Evolutionary conservation across 2,113 vertebrate species (phyloP), one percentile per base, ranked within the genome.

Genomic region (Pomatostomus ruficeps): DNA sequence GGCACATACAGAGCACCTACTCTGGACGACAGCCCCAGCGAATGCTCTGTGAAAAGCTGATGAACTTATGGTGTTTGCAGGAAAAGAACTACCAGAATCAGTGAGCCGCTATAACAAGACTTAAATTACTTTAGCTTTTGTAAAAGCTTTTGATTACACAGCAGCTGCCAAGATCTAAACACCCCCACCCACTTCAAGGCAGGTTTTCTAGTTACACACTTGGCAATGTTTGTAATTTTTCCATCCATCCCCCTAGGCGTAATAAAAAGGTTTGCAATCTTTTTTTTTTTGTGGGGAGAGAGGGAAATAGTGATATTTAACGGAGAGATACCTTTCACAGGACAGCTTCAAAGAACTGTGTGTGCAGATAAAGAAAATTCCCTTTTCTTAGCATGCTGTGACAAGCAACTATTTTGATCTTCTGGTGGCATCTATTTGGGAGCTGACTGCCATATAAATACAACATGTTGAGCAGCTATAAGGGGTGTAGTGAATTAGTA

Each of bases 121-220:
- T 87, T 72, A 77, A 94, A 86, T 54, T 92, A 78, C 38, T 87
- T 87, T 10, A 82, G 74, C 74, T 92, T 93, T 84, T 89, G 72
- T 93, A 74, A 96, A 88, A 93, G 76, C 42, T 92, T 94, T 89
- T 91, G 87, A 91, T 91, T 84, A 78, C 72, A 35, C 29, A 83
- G 75, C 54, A 82, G 43, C 73, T 84, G 91, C 89, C 61, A 77
- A 58, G 42, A 58, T 58, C 59, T 74, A 43, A 94, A 84, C 65
- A 76, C 65, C n/a, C n/a, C 40, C 76, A 59, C 40, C 14, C 67
- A 72, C 83, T 82, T 58, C 31, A 90, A 63, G 86, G 78, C 62
- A 65, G 58, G 72, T 88, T 95, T 81, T 82, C 82, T 85, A 72
- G 57, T 88, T 92, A 55, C 10, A 28, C 48, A 25, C 40, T 81